Evolutionary conservation across 2,888 invertebrate genomes (phyloP).

Genomic region (Drosophila pegasa): DNA sequence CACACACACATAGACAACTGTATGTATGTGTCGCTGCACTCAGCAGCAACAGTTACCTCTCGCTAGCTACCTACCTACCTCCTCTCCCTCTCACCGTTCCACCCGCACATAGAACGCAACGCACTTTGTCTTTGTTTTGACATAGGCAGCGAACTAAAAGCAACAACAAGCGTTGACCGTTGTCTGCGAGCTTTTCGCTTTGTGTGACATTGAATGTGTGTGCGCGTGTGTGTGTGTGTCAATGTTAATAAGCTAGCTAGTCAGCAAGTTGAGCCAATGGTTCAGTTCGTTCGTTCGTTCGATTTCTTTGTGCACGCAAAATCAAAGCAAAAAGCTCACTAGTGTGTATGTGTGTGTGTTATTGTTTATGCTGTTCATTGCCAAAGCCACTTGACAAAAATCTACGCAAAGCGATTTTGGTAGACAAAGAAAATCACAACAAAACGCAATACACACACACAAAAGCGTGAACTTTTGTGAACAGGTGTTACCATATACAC

Average conservation of each 20-base stretch:
- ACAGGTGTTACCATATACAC: constrained; percentile 67
- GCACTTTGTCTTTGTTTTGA: constrained; percentile 73
- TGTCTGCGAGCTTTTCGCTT: constrained; percentile 18
- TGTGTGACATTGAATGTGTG: constrained; percentile 8
- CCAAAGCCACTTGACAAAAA: constrained; percentile 79
- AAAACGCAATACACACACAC: constrained; percentile 34
- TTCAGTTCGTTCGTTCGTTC: constrained; percentile 48
- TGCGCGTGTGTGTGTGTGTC: constrained; percentile 35
- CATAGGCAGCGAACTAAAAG: constrained; percentile 44
- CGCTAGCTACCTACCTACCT: too few relatives aligned
- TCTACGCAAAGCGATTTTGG: constrained; percentile 44
- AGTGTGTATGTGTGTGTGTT: constrained; percentile 23
- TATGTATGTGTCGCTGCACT: constrained; percentile 9
- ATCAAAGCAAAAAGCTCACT: constrained; percentile 17
- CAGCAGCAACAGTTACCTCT: constrained; percentile 17
- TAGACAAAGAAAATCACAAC: constrained; percentile 60
- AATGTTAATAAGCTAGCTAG: constrained; percentile 66
- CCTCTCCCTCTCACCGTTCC: constrained; percentile 4
- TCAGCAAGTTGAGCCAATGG: constrained; percentile 37
- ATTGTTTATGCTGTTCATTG: constrained; percentile 75
- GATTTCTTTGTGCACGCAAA: constrained; percentile 56
- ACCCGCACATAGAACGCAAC: constrained; percentile 38
- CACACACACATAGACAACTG: constrained; percentile 25
- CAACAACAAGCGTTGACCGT: constrained; percentile 23
- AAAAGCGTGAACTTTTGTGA: constrained; percentile 26